Conservation (phyloP, 2,797 vertebrate genomes). For the Vultur gryphus region DNA sequence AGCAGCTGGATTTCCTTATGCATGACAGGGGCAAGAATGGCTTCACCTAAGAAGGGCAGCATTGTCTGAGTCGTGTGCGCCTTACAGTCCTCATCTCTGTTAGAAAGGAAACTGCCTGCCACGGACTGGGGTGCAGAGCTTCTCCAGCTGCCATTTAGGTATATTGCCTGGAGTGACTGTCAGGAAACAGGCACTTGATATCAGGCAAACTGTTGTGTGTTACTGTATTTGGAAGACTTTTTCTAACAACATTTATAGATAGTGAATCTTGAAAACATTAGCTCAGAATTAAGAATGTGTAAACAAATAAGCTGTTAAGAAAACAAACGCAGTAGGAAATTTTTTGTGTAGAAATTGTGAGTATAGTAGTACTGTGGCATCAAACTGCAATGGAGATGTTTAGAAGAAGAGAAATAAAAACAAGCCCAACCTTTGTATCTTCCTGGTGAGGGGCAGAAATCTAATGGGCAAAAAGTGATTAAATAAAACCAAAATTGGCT, state of each 20-base stretch:
- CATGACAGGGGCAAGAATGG: neutral
- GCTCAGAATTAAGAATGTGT: neutral
- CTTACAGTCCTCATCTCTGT: neutral
- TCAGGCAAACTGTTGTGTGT: neutral
- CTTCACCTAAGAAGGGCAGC: neutral
- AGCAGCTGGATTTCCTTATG: neutral
- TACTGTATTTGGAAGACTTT: neutral
- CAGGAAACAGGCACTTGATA: neutral
- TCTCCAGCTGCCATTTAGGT: neutral
- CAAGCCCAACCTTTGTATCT: neutral
- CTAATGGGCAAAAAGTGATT: neutral
- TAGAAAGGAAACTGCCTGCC: neutral
- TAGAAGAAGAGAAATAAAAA: neutral
- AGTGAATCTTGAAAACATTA: neutral
- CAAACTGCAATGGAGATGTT: neutral
- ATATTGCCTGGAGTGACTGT: neutral
- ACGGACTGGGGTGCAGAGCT: fast-evolving
- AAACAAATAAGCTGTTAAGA: neutral
- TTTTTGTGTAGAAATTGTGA: neutral
- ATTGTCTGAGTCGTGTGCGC: fast-evolving
- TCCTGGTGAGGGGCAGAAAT: neutral
- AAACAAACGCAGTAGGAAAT: neutral
- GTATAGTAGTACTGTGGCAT: neutral
- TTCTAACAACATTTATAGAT: neutral
- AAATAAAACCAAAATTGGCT: neutral